A percentile compares a stretch with the other conserved stretches of the same genome.
These are phyloP conservation scores for Mythimna pallens DNA, from an alignment of 2,888 invertebrate species.

Conservation along the genomic window DNA sequence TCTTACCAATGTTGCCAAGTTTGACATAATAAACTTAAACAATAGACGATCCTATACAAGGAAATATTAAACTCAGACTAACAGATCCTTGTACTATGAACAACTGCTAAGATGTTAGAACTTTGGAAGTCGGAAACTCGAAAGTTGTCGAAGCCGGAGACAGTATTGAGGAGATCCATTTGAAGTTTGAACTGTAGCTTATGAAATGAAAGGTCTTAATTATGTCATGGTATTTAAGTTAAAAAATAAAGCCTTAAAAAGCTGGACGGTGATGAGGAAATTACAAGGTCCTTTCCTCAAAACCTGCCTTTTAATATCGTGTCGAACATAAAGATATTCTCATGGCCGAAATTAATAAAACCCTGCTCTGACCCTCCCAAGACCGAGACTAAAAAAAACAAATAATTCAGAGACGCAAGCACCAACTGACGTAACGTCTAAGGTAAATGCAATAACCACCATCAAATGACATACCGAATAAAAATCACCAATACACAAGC, in stretches of 20 bases:
- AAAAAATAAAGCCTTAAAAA: background rate
- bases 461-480: slow-evolving; percentile 59
- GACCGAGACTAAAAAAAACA: slow-evolving; percentile 46
- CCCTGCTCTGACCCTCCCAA: slow-evolving; percentile 30
- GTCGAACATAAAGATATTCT: slow-evolving; percentile 36
- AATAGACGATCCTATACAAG: slow-evolving; percentile 9
- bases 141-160: slow-evolving; percentile 4
- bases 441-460: slow-evolving; percentile 72
- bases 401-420: slow-evolving; percentile 56
- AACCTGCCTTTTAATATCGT: slow-evolving; percentile 9
- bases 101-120: slow-evolving; percentile 25
- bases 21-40: slow-evolving; percentile 20
- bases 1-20: background rate
- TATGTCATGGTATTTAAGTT: background rate
- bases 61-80: slow-evolving; percentile 29
- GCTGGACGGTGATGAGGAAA: background rate
- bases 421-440: slow-evolving; percentile 64
- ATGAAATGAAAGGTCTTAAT: background rate
- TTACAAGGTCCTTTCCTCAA: background rate
- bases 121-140: slow-evolving; percentile 12
- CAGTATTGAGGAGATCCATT: slow-evolving; percentile 18
- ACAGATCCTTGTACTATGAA: slow-evolving; percentile 29
- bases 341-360: slow-evolving; percentile 45
- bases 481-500: slow-evolving; percentile 40
- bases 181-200: slow-evolving; percentile 16